phyloP scores from a whole-genome alignment of 2,888 invertebrate species.

The Margaritifera margaritifera region DNA sequence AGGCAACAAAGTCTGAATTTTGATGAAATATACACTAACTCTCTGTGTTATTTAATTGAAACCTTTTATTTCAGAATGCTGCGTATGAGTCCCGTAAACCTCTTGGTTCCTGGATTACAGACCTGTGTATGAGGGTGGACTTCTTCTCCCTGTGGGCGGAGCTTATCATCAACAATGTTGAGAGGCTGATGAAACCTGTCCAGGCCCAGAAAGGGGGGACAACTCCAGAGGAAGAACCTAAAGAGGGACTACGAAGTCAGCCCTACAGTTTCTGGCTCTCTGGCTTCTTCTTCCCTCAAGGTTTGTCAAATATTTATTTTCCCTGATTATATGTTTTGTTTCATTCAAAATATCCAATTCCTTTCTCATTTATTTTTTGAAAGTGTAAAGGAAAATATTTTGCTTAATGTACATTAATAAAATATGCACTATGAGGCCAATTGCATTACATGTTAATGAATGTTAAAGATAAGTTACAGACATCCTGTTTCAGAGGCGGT shows the following conservation, averaged over 20 bases:
- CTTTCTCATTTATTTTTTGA: too few species aligned
- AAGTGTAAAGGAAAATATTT: too few species aligned
- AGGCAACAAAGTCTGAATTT: not conserved
- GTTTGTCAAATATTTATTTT: slow-evolving; percentile 36
- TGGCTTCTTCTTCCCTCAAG: slow-evolving; percentile 73
- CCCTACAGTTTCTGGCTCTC: slow-evolving; percentile 70
- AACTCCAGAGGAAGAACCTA: slow-evolving; percentile 27
- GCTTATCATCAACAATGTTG: slow-evolving; percentile 55
- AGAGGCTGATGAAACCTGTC: slow-evolving; percentile 53
- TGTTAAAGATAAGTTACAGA: too few species aligned
- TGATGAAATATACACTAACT: not conserved
- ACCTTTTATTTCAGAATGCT: slow-evolving; percentile 51
- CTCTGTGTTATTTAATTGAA: not conserved
- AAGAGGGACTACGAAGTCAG: slow-evolving; percentile 41
- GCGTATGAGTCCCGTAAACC: slow-evolving; percentile 71
- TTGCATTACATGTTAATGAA: too few species aligned
- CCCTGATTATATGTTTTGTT: not conserved
- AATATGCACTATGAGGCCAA: too few species aligned
- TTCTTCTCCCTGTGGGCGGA: slow-evolving; percentile 71
- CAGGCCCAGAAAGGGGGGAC: slow-evolving; percentile 21
- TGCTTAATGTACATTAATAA: too few species aligned
- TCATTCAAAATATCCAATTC: not conserved
- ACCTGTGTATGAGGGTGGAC: slow-evolving; percentile 65
- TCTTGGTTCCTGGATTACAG: slow-evolving; percentile 67
- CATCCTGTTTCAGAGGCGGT: too few species aligned